Base-by-base conservation (phyloP, 1,140 invertebrate species). In the Oedothorax gibbosus region DNA sequence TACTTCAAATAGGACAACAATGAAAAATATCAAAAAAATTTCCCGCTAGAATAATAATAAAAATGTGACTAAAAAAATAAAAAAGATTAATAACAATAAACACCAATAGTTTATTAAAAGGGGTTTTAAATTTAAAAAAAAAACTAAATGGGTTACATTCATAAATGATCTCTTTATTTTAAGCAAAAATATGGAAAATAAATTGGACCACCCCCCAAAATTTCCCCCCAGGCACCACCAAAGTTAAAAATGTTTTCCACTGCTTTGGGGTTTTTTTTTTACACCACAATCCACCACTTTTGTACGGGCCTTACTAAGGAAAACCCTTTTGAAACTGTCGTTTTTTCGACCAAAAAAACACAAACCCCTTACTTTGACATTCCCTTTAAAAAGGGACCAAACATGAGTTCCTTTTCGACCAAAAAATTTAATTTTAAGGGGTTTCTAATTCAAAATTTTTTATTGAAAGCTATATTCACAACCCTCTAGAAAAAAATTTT, bases 301-400 rank as follows among this genome's bases (percentile, higher is more conserved):
- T 90, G n/a, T 90, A 87, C 72, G n/a, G 89, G 90, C 57, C 86
- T 90, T 62, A 87, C 86, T 6, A 86, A 87, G 51, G 89, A n/a
- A n/a, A n/a, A 90, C 85, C 89, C 88, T 8, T 85, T 85, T 0
- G 90, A 90, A 86, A 75, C 78, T 11, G 82, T 60, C 53, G 87
- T 88, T 69, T 72, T 89, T 5, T n/a, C n/a, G n/a, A 69, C 87
- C 71, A 56, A 82, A 49, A 78, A n/a, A 51, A 35, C 60, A 2
- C 49, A 76, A 60, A 51, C 77, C n/a, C 20, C 79, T 21, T 85
- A 86, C 11, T 60, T 76, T 18, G 60, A 83, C 56, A 60, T 60
- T n/a, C n/a, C n/a, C n/a, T n/a, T n/a, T n/a, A n/a, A n/a, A n/a
- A n/a, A n/a, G n/a, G n/a, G n/a, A n/a, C n/a, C n/a, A n/a, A n/a